These are phyloP conservation scores for Cyphomyrmex costatus DNA, from an alignment of 1,140 invertebrate species.

Conservation along the genomic window DNA sequence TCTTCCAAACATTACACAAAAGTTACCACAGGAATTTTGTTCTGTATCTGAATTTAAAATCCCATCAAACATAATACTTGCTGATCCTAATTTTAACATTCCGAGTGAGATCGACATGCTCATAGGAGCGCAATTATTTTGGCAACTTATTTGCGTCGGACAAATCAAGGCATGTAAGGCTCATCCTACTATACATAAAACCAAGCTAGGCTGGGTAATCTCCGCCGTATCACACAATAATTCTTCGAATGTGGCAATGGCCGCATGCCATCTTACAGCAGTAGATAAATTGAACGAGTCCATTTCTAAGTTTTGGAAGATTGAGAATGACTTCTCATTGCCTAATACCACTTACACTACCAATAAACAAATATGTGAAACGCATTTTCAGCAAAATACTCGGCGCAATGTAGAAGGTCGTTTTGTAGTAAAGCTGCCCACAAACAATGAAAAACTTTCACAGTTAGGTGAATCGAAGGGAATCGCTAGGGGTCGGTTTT, in stretches of 20 bases:
- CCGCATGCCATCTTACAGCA: background rate
- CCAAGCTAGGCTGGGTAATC: background rate
- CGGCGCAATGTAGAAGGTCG: background rate
- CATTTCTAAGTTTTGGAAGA: background rate
- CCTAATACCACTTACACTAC: background rate
- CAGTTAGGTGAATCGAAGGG: background rate
- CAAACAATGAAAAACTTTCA: background rate
- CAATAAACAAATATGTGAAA: background rate
- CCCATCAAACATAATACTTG: background rate
- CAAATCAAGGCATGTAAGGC: background rate
- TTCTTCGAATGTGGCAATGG: fast-evolving
- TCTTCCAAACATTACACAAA: background rate
- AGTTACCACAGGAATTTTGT: background rate
- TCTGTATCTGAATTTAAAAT: background rate
- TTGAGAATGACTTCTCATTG: background rate
- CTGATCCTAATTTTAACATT: constrained; percentile 1
- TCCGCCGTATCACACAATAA: background rate
- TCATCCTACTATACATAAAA: constrained; percentile 26
- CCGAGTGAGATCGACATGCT: background rate
- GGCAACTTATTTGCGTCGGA: background rate
- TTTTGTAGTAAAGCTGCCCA: background rate
- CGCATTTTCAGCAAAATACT: background rate
- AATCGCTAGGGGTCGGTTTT: background rate
- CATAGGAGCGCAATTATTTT: background rate
- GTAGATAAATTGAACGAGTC: background rate